Conservation (phyloP, 2,888 invertebrate species). For the Dasypogon diadema region DNA sequence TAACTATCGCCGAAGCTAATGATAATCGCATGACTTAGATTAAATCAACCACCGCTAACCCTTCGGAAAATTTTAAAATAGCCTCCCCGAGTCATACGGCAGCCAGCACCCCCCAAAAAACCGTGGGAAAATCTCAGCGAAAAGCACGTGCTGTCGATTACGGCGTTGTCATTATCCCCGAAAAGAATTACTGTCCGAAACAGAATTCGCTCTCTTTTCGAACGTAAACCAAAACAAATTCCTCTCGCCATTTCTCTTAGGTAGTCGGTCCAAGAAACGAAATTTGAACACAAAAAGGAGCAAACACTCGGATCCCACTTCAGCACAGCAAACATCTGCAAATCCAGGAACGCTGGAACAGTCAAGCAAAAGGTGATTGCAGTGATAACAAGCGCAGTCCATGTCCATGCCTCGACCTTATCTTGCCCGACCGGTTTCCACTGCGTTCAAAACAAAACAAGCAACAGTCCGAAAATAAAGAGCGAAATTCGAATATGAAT, state of each 20-base stretch:
- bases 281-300: no score
- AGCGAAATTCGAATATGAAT: neutral
- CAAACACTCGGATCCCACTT: no score
- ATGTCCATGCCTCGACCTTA: neutral
- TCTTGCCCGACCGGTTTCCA: neutral
- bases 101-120: no score
- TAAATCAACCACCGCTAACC: neutral
- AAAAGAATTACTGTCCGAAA: neutral
- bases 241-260: neutral
- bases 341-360: no score
- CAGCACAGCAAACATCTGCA: no score
- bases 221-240: neutral
- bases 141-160: constrained; percentile 34
- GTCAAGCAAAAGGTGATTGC: no score
- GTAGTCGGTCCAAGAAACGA: no score
- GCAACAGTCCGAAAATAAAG: constrained; percentile 2
- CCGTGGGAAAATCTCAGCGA: constrained; percentile 28
- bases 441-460: constrained; percentile 14
- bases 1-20: neutral
- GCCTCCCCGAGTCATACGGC: no score
- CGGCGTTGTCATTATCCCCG: neutral
- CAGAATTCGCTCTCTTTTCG: neutral
- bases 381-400: no score
- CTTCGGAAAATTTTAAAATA: no score
- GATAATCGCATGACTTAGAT: constrained; percentile 21